phyloP scores from a whole-genome alignment of 2,888 invertebrate genomes.

The Hypercompe scribonia region DNA sequence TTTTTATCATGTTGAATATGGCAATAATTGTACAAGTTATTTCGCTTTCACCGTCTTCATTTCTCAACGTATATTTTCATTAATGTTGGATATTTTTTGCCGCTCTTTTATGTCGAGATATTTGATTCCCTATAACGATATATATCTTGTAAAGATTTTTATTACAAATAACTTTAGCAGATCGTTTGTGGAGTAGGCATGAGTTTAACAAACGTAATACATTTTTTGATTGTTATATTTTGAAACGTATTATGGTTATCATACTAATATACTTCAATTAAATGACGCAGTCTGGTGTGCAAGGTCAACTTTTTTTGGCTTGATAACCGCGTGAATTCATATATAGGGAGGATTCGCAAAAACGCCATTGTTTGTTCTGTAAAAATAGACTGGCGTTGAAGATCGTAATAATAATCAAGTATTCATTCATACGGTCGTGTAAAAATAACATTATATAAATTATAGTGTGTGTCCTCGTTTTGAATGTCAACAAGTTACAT shows the following conservation, averaged over 20 bases:
- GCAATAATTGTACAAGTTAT: background rate
- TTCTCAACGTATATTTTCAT: background rate
- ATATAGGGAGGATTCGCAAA: slow-evolving; percentile 18
- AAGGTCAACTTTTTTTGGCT: slow-evolving; percentile 3
- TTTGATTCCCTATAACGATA: background rate
- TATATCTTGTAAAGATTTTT: background rate
- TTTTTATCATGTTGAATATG: background rate
- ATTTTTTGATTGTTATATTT: background rate
- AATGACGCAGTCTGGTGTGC: background rate
- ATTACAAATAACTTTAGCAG: background rate
- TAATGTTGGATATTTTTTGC: background rate
- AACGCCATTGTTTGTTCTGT: slow-evolving; percentile 8
- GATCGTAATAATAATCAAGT: slow-evolving; percentile 30
- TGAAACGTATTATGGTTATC: slow-evolving; percentile 2
- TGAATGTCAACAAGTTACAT: slow-evolving; percentile 35
- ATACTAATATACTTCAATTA: background rate
- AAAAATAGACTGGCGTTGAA: slow-evolving; percentile 25
- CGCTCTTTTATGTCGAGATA: background rate
- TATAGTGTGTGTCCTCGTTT: slow-evolving; percentile 34
- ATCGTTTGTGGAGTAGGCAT: background rate
- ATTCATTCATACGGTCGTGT: slow-evolving; percentile 33
- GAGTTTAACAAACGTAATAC: background rate
- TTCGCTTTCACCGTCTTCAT: background rate
- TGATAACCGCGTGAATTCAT: background rate
- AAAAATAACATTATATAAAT: slow-evolving; percentile 39